Conservation (phyloP, 2,113 vertebrate genomes). For the Nannospalax galili region DNA sequence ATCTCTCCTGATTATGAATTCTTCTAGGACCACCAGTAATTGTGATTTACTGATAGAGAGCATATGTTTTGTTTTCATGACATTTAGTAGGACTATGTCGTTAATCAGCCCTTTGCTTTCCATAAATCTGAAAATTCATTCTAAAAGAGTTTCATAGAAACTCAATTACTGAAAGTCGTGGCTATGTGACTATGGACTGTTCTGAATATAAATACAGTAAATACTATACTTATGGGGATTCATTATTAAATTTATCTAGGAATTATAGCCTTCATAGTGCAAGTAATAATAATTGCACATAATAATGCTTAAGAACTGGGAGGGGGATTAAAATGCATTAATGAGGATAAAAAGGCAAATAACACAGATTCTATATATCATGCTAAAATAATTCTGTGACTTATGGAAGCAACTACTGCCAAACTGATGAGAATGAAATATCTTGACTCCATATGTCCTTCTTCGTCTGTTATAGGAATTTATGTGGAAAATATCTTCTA, state of each 20-base stretch:
- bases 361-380: neutral
- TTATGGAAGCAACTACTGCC: neutral
- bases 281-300: constrained; percentile 62
- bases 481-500: neutral
- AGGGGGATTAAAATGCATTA: neutral
- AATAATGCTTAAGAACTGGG: constrained; percentile 42
- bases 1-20: constrained; percentile 75
- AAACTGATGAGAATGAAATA: neutral
- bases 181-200: constrained; percentile 11
- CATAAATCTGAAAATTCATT: constrained; percentile 71
- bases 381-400: neutral
- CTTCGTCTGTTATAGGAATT: neutral
- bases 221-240: constrained; percentile 55
- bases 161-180: constrained; percentile 48
- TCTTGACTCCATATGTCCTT: neutral
- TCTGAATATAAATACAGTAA: constrained; percentile 68
- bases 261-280: constrained; percentile 50
- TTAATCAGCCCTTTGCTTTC: constrained; percentile 71
- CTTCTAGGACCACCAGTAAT: constrained; percentile 51
- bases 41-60: constrained; percentile 62
- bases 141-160: constrained; percentile 68
- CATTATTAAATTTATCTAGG: constrained; percentile 66
- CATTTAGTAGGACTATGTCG: constrained; percentile 67
- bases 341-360: neutral
- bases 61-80: constrained; percentile 68